phyloP scores from a whole-genome alignment of 2,888 invertebrate genomes.

The Acleris laterana region DNA sequence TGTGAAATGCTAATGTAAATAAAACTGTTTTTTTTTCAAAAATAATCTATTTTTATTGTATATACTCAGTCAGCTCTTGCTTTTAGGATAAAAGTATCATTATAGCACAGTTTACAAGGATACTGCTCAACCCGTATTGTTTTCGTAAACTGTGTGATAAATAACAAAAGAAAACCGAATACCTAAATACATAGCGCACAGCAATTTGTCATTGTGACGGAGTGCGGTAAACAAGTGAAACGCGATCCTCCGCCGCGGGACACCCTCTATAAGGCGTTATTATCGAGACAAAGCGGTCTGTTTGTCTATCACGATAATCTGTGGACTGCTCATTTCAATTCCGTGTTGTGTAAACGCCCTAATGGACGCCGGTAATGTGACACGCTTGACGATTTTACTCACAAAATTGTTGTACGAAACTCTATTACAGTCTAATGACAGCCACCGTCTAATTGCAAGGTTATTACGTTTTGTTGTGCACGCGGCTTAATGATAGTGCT shows the following conservation, averaged over 20 bases:
- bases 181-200: constrained; percentile 23
- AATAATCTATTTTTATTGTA: no score
- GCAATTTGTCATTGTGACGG: constrained; percentile 49
- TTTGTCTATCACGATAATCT: constrained; percentile 84
- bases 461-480: constrained; percentile 82
- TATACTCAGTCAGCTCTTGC: no score
- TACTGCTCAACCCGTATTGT: not conserved
- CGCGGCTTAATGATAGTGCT: constrained; percentile 75
- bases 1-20: no score
- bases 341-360: constrained; percentile 83
- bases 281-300: constrained; percentile 79
- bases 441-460: constrained; percentile 82
- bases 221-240: constrained; percentile 44
- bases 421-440: constrained; percentile 84
- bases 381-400: constrained; percentile 85
- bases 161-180: constrained; percentile 24
- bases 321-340: constrained; percentile 82
- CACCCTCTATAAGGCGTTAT: constrained; percentile 74
- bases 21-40: no score
- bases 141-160: constrained; percentile 18
- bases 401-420: constrained; percentile 83
- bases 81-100: not conserved
- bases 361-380: constrained; percentile 83
- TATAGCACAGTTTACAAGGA: no score
- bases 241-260: constrained; percentile 41